Conservation (phyloP, 1,140 invertebrate species). For the Drosophila lacertosa region DNA sequence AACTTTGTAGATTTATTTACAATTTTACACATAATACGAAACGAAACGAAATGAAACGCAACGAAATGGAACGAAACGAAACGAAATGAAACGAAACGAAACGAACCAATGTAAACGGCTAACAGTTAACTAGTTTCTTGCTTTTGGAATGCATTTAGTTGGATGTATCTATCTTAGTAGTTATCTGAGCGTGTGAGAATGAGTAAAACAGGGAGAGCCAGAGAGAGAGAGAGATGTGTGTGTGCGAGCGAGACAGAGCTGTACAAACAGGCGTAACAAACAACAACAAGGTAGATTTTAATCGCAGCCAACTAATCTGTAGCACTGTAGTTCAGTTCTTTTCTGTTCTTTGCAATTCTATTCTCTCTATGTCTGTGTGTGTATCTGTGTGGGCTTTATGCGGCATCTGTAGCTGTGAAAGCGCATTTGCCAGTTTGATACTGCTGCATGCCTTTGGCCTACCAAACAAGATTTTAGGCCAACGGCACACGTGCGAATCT, state of each 20-base stretch:
- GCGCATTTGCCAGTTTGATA: conserved; percentile 57
- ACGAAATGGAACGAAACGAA: conserved; percentile 12
- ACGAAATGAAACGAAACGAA: conserved; percentile 17
- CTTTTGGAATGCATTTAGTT: conserved; percentile 79
- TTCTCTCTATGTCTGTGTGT: conserved; percentile 17
- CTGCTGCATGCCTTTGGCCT: conserved; percentile 43
- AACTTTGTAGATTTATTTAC: conserved; percentile 51
- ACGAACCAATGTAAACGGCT: conserved; percentile 31
- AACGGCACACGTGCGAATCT: conserved; percentile 61
- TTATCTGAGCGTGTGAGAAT: conserved; percentile 6
- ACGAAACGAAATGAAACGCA: too few species aligned
- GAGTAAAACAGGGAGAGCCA: too few species aligned
- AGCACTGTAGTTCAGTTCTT: conserved; percentile 49
- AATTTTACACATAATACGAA: conserved; percentile 36
- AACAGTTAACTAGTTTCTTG: conserved; percentile 77
- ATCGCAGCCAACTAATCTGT: conserved; percentile 75
- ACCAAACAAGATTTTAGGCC: conserved; percentile 36
- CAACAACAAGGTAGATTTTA: conserved; percentile 75
- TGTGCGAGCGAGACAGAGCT: conserved; percentile 2
- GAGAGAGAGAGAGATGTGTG: conserved; percentile 12
- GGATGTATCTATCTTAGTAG: conserved; percentile 36
- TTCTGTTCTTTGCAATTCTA: conserved; percentile 25
- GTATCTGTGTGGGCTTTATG: conserved; percentile 13
- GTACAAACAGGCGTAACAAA: conserved; percentile 56
- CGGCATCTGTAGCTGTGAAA: conserved; percentile 23